Percentiles rank a stretch among this genome's conserved stretches.
These are phyloP conservation scores for Porphyrio hochstetteri DNA, from an alignment of 2,113 vertebrate species.

Conservation along the genomic window DNA sequence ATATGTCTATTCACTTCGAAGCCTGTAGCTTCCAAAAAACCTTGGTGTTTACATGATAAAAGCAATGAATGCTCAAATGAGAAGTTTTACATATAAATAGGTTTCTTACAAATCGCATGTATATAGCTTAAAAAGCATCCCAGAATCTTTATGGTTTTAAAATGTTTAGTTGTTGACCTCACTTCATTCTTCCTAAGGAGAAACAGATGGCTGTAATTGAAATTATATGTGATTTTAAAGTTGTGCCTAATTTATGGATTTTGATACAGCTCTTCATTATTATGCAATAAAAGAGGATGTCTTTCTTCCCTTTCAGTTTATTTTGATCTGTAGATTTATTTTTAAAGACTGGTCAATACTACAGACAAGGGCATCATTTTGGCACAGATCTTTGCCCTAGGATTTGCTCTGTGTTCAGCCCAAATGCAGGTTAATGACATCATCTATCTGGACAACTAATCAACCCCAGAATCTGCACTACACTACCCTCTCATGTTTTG, in stretches of 20 bases:
- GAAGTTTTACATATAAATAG: constrained; percentile 52
- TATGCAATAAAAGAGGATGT: background rate
- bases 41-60: constrained; percentile 50
- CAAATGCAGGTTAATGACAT: background rate
- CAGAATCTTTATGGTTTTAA: constrained; percentile 24
- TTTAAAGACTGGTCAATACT: background rate
- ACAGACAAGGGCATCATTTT: background rate
- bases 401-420: background rate
- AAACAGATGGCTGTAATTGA: constrained; percentile 65
- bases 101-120: constrained; percentile 50
- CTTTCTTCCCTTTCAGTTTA: background rate
- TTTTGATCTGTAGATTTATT: background rate
- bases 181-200: constrained; percentile 44
- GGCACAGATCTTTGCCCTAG: background rate
- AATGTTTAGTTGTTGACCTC: constrained; percentile 45
- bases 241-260: constrained; percentile 42
- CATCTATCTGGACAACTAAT: background rate
- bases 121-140: constrained; percentile 37
- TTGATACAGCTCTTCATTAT: constrained; percentile 5
- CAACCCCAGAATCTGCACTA: background rate
- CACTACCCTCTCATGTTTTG: rapidly evolving
- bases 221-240: constrained; percentile 51
- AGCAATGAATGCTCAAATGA: constrained; percentile 33
- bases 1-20: background rate
- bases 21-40: constrained; percentile 42